Conservation (phyloP, 2,888 invertebrate species). For the Acrocyrtus sp. region DNA sequence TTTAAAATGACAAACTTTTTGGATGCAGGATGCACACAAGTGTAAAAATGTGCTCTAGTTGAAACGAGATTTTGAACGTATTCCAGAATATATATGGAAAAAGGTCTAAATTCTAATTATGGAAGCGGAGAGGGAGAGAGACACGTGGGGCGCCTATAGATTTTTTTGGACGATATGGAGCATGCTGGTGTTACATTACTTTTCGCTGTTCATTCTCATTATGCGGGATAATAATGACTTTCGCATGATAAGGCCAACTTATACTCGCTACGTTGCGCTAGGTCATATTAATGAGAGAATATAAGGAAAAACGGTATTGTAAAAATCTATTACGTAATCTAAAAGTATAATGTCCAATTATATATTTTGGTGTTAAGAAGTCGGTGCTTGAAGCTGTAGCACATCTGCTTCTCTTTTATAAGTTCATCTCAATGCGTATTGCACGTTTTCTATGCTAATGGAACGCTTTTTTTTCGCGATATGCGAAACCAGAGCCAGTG, state of each 20-base stretch:
- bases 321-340: not conserved
- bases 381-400: not conserved
- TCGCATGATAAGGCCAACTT: not conserved
- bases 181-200: not conserved
- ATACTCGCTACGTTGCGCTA: not conserved
- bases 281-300: not conserved
- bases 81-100: conserved; percentile 31
- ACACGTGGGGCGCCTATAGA: too few relatives aligned
- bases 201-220: not conserved
- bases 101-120: conserved; percentile 31
- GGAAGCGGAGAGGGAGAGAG: conserved; percentile 21
- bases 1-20: too few relatives aligned
- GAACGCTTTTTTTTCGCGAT: conserved; percentile 20
- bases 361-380: not conserved
- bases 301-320: not conserved
- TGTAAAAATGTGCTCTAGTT: not conserved
- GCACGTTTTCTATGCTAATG: conserved; percentile 23
- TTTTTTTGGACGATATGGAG: too few relatives aligned
- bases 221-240: not conserved
- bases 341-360: not conserved
- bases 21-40: not conserved
- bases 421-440: conserved; percentile 1
- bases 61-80: conserved; percentile 34
- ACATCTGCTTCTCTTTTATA: not conserved
- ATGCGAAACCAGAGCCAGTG: too few relatives aligned